phyloP scores from a whole-genome alignment of 2,113 vertebrate species.

The Gymnobelideus leadbeateri region DNA sequence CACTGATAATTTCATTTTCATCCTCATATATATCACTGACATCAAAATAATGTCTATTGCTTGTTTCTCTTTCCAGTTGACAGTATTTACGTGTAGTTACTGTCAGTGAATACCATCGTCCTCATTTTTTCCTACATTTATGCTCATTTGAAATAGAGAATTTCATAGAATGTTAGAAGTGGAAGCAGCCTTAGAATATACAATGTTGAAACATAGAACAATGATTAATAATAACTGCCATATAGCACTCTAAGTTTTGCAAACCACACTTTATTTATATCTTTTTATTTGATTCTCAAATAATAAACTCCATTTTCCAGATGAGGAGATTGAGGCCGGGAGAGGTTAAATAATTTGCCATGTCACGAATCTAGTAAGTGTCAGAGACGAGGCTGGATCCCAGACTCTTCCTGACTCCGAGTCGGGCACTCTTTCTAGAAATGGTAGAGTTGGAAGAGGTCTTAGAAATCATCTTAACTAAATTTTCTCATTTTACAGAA shows the following conservation, averaged over 20 bases:
- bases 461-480: neutral
- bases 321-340: neutral
- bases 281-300: neutral
- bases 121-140: neutral
- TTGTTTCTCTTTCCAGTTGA: neutral
- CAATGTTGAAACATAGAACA: neutral
- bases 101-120: neutral
- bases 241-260: neutral
- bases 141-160: neutral
- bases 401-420: neutral
- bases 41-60: neutral
- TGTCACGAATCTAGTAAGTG: neutral
- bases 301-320: neutral
- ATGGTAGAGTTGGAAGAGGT: neutral
- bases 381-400: neutral
- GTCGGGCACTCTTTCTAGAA: neutral
- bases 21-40: conserved; percentile 43
- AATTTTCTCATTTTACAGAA: neutral
- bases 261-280: neutral
- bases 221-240: neutral
- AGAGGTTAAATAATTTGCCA: neutral
- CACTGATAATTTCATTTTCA: conserved; percentile 52
- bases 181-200: neutral
- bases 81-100: neutral
- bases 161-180: neutral